These are phyloP conservation scores for Anarrhichthys ocellatus DNA, from an alignment of 2,113 vertebrate species.

Conservation along the genomic window DNA sequence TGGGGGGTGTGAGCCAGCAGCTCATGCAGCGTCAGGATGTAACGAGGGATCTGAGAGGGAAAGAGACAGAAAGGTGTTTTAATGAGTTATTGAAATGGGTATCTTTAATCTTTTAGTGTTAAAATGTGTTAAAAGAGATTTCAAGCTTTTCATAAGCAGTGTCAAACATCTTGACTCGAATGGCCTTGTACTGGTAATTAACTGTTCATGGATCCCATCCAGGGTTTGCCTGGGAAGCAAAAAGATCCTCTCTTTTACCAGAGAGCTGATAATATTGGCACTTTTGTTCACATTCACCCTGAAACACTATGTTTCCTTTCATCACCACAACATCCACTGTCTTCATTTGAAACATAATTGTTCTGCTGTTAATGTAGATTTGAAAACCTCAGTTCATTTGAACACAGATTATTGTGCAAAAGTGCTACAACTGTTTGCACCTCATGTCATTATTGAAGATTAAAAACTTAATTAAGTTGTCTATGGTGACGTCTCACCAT, in stretches of 20 bases:
- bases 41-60: constrained; percentile 91
- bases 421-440: not conserved
- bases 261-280: too few species aligned
- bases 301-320: too few species aligned
- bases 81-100: not conserved
- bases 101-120: constrained; percentile 4
- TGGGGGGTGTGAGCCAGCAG: constrained; percentile 97
- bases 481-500: not conserved
- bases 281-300: too few species aligned
- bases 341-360: not conserved
- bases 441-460: constrained; percentile 1
- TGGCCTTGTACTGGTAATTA: not conserved
- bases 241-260: not conserved
- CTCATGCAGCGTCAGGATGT: constrained; percentile 97
- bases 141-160: not conserved
- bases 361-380: not conserved
- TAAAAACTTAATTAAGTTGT: not conserved
- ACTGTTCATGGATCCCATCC: not conserved
- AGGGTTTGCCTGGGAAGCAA: not conserved
- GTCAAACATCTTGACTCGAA: not conserved
- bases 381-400: not conserved
- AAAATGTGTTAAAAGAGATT: not conserved
- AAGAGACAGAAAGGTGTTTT: not conserved
- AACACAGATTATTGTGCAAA: not conserved
- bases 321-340: too few species aligned